Conservation (phyloP, 2,888 invertebrate species). For the Sycophila texana region DNA sequence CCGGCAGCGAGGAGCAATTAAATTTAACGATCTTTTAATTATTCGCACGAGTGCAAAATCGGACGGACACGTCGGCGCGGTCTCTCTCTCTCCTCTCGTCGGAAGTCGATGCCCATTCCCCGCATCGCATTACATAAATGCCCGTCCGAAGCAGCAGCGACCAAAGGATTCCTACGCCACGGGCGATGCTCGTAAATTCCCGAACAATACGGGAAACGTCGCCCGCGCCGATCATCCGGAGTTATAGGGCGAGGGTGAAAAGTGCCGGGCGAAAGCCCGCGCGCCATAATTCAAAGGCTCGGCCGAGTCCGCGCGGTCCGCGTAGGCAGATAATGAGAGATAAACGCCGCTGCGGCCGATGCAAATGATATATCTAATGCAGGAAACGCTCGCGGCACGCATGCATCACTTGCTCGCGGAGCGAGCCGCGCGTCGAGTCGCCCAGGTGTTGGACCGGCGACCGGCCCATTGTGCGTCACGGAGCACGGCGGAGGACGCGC, state of each 20-base stretch:
- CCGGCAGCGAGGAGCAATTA: too few species aligned
- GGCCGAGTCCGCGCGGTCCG: constrained; percentile 27
- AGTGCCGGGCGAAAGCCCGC: constrained; percentile 11
- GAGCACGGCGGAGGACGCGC: neutral
- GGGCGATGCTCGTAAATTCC: neutral
- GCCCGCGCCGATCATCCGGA: neutral
- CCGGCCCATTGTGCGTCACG: constrained; percentile 66
- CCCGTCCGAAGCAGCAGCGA: too few species aligned
- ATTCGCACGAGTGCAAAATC: too few species aligned
- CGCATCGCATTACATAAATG: too few species aligned
- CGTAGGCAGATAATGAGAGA: constrained; percentile 70
- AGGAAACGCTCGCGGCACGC: constrained; percentile 69
- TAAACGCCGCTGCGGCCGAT: constrained; percentile 59
- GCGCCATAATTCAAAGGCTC: constrained; percentile 38
- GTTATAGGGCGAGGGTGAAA: constrained; percentile 12
- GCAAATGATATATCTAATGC: constrained; percentile 70
- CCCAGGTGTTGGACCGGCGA: constrained; percentile 66
- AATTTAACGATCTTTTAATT: too few species aligned
- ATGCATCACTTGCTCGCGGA: constrained; percentile 69
- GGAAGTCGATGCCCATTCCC: too few species aligned
- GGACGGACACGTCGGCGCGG: too few species aligned
- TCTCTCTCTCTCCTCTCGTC: too few species aligned
- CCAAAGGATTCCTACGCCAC: neutral
- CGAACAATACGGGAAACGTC: neutral
- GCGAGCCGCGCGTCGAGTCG: constrained; percentile 32